Conservation (phyloP, 2,113 vertebrate species). For the Cathartes aura region DNA sequence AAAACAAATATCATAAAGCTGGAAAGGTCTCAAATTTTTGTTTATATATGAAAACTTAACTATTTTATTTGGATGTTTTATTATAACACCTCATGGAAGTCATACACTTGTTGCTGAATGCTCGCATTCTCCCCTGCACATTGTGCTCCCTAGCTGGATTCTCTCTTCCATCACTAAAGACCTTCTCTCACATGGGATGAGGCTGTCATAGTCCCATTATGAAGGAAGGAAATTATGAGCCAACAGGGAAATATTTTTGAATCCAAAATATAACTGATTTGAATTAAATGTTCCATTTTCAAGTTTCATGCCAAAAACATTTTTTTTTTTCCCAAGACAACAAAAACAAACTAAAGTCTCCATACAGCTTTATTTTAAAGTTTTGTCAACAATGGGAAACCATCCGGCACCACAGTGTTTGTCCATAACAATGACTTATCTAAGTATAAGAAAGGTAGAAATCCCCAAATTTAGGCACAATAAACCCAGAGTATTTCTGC, state of each 20-base stretch:
- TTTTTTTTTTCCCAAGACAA: background rate
- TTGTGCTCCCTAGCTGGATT: background rate
- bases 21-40: background rate
- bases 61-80: background rate
- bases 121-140: background rate
- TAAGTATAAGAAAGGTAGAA: background rate
- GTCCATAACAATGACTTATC: background rate
- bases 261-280: background rate
- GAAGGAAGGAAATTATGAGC: background rate
- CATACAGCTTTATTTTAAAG: background rate
- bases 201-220: background rate
- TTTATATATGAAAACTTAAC: background rate
- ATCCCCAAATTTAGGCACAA: background rate
- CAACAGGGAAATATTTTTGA: background rate
- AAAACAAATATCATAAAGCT: background rate
- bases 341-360: background rate
- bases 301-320: background rate
- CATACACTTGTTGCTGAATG: background rate
- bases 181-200: background rate
- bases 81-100: background rate
- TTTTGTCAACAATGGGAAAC: background rate
- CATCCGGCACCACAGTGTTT: background rate
- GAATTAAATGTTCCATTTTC: background rate
- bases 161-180: background rate
- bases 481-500: background rate